Percentiles rank a stretch among this genome's conserved stretches.
Evolutionary conservation across 2,797 vertebrate genomes (phyloP).

Genomic region (Parambassis ranga): DNA sequence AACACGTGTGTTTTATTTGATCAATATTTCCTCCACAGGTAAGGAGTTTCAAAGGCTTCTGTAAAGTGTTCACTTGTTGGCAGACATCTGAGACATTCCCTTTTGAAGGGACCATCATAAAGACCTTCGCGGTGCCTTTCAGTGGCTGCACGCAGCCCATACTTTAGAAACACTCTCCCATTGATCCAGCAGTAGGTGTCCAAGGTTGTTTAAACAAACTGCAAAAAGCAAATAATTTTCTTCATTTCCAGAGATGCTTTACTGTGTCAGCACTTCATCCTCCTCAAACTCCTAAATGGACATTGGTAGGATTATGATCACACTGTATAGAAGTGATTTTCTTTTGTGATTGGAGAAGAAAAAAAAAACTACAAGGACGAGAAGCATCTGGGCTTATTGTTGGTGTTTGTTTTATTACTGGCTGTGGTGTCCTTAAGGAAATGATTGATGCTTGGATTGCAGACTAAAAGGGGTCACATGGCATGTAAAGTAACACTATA

Average conservation of each 20-base stretch:
- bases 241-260: background rate
- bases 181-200: constrained; percentile 4
- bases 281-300: constrained; percentile 1
- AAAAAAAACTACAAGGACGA: constrained; percentile 18
- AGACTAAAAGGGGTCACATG: constrained; percentile 1
- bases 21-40: no score
- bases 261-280: background rate
- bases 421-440: constrained; percentile 14
- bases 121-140: background rate
- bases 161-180: background rate
- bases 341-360: background rate
- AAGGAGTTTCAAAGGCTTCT: background rate
- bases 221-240: constrained; percentile 3
- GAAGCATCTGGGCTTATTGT: background rate
- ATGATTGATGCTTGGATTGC: constrained; percentile 1
- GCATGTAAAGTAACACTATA: background rate
- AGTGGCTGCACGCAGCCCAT: background rate
- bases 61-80: background rate
- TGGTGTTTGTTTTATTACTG: constrained; percentile 15
- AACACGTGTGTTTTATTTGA: no score
- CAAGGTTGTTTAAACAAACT: background rate
- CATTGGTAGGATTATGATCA: background rate
- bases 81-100: background rate
- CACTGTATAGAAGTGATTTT: background rate
- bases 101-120: background rate